Conservation (phyloP, 2,797 vertebrate genomes). For the Onychomys arenicola region DNA sequence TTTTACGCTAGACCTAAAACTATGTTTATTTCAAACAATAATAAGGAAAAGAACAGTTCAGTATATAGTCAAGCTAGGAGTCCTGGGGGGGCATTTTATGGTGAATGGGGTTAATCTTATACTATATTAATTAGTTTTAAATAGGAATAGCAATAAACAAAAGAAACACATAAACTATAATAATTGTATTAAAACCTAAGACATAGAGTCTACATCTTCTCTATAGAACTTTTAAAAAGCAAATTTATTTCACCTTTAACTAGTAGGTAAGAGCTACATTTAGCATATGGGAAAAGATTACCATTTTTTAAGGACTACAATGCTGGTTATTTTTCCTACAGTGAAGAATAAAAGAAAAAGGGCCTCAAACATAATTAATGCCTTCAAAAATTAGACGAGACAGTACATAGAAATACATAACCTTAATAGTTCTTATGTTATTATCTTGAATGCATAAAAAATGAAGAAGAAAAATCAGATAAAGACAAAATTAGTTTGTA, state of each 20-base stretch:
- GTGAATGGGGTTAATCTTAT: conserved; percentile 15
- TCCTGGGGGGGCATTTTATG: background rate
- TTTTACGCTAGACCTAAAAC: background rate
- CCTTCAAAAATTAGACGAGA: conserved; percentile 41
- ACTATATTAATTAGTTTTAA: conserved; percentile 51
- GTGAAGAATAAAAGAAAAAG: background rate
- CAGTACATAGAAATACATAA: background rate
- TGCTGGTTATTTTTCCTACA: background rate
- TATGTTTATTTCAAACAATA: conserved; percentile 1
- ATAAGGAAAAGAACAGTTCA: conserved; percentile 7
- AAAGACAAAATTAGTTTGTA: conserved; percentile 23
- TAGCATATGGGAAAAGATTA: background rate
- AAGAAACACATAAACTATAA: background rate
- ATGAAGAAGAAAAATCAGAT: conserved; percentile 33
- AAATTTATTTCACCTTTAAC: background rate
- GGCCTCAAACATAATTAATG: conserved; percentile 34
- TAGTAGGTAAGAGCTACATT: background rate
- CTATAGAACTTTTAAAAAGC: background rate
- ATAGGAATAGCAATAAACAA: background rate
- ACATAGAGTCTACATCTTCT: background rate
- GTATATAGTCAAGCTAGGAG: background rate
- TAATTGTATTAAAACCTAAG: conserved; percentile 19
- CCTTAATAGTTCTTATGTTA: conserved; percentile 11
- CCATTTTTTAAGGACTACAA: background rate
- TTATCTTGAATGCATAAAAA: background rate